A percentile compares a stretch with the other conserved stretches of the same genome.
phyloP scores from a whole-genome alignment of 1,140 invertebrate genomes.

The Musca vetustissima region DNA sequence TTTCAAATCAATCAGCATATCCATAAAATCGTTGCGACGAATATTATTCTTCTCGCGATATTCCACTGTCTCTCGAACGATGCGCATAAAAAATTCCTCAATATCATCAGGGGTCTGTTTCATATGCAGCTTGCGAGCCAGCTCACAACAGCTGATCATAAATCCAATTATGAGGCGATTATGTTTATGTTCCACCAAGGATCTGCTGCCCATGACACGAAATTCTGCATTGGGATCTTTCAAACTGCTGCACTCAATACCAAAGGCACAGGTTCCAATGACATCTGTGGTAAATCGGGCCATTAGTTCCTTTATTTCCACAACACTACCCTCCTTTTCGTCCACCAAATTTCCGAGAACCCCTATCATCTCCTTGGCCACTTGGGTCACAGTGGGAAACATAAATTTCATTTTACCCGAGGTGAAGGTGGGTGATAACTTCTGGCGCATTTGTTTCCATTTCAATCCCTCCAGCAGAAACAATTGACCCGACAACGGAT shows the following conservation, averaged over 20 bases:
- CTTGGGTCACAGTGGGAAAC: conserved; percentile 51
- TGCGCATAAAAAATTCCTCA: conserved; percentile 49
- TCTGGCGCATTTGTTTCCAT: conserved; percentile 61
- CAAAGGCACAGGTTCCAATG: conserved; percentile 60
- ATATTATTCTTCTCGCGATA: conserved; percentile 52
- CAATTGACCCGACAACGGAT: conserved; percentile 60
- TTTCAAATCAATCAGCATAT: conserved; percentile 50
- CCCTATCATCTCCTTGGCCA: conserved; percentile 45
- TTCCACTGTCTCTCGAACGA: conserved; percentile 51
- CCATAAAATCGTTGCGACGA: conserved; percentile 56
- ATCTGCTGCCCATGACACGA: conserved; percentile 42
- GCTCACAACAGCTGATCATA: conserved; percentile 32
- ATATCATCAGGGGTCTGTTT: conserved; percentile 45
- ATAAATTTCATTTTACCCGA: conserved; percentile 63
- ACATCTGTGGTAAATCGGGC: conserved; percentile 65
- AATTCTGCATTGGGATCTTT: conserved; percentile 57
- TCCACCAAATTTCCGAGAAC: conserved; percentile 31
- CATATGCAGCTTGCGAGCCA: conserved; percentile 35
- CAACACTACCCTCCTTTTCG: conserved; percentile 38
- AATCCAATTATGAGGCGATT: conserved; percentile 27
- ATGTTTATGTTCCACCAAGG: conserved; percentile 37
- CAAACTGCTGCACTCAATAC: conserved; percentile 57
- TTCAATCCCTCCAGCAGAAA: conserved; percentile 56
- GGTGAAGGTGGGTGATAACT: conserved; percentile 62
- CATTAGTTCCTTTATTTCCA: conserved; percentile 61